A percentile compares a stretch with the other conserved stretches of the same genome.
Evolutionary conservation across 1,140 invertebrate genomes (phyloP).

Genomic region (Bactericera cockerelli): DNA sequence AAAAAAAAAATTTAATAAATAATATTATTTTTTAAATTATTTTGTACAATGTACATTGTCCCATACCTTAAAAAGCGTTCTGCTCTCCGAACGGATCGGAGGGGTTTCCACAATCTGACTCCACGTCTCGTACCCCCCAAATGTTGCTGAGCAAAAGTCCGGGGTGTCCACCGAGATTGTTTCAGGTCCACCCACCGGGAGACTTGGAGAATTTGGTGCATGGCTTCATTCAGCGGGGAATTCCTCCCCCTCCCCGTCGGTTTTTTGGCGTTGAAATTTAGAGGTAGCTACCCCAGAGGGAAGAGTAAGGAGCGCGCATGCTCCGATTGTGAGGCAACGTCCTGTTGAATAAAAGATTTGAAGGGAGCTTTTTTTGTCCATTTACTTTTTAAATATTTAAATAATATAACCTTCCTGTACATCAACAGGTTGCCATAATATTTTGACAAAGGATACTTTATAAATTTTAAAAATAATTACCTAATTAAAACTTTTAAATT

Average conservation of each 20-base stretch:
- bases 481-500: too few species aligned
- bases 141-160: constrained; percentile 53
- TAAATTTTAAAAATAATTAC: too few species aligned
- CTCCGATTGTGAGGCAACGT: constrained; percentile 35
- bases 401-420: too few species aligned
- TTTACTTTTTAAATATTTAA: too few species aligned
- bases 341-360: too few species aligned
- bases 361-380: too few species aligned
- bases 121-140: constrained; percentile 67
- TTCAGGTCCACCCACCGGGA: constrained; percentile 54
- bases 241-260: constrained; percentile 73
- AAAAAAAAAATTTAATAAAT: too few species aligned
- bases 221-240: constrained; percentile 71
- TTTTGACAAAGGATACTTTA: too few species aligned
- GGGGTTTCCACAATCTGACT: constrained; percentile 66
- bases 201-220: constrained; percentile 79
- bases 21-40: too few species aligned
- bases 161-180: constrained; percentile 52
- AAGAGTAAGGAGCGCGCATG: constrained; percentile 51
- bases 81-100: constrained; percentile 77
- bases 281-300: constrained; percentile 58
- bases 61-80: constrained; percentile 77
- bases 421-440: too few species aligned
- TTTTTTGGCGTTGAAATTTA: constrained; percentile 78
- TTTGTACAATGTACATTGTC: too few species aligned